A percentile compares a stretch with the other conserved stretches of the same genome.
Conservation (phyloP, 64 coral and sea anemone genomes). For the Stylophora pistillata region DNA sequence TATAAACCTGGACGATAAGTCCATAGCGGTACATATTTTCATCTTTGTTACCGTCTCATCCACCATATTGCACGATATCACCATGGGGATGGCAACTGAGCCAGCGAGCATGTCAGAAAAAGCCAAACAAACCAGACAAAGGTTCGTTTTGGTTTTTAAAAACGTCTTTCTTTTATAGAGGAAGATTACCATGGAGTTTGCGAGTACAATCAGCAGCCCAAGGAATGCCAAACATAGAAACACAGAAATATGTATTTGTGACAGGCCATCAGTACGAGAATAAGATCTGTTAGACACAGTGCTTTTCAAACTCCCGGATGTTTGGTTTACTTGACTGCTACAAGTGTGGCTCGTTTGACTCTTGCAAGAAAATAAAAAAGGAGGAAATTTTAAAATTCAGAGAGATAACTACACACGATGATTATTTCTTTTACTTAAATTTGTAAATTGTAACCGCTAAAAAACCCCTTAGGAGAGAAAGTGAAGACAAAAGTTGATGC, state of each 20-base stretch:
- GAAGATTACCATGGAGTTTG: conserved; percentile 69
- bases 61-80: conserved; percentile 39
- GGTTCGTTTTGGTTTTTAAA: conserved; percentile 73
- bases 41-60: neutral
- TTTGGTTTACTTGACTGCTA: neutral
- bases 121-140: conserved; percentile 72
- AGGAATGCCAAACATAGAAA: conserved; percentile 36
- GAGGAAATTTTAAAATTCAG: neutral
- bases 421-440: neutral
- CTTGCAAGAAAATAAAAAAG: neutral
- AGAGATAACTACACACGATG: neutral
- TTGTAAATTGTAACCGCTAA: neutral
- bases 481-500: too few relatives aligned
- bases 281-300: neutral
- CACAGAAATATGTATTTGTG: neutral
- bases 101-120: conserved; percentile 77
- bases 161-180: conserved; percentile 49
- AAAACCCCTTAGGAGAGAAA: neutral
- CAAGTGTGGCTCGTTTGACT: neutral
- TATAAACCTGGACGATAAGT: conserved; percentile 69
- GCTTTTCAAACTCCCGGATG: neutral
- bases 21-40: conserved; percentile 55
- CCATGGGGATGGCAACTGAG: conserved; percentile 53
- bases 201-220: conserved; percentile 24
- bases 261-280: neutral